phyloP scores from a whole-genome alignment of 2,113 vertebrate species.

The Sebastes fasciatus region DNA sequence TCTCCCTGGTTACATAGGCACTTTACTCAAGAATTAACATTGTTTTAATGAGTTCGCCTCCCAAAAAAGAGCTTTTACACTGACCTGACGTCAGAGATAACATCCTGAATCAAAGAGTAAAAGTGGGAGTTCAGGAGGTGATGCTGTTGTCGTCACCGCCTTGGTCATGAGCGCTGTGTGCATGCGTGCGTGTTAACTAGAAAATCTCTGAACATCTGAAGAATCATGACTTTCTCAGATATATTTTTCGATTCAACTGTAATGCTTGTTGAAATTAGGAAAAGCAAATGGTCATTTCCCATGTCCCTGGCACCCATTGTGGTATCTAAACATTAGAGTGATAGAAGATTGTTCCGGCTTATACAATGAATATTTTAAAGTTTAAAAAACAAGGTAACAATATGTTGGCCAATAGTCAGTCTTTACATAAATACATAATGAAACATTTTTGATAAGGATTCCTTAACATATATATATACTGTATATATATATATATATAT shows the following conservation, averaged over 20 bases:
- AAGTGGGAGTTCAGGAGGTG: slow-evolving; percentile 44
- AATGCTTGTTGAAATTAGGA: not conserved
- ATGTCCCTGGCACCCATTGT: not conserved
- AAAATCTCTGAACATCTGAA: slow-evolving; percentile 12
- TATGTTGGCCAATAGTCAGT: not conserved
- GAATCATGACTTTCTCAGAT: not conserved
- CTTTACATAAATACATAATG: not conserved
- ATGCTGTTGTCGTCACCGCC: slow-evolving; percentile 48
- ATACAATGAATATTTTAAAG: not conserved
- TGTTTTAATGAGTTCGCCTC: slow-evolving; percentile 61
- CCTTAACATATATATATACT: too few relatives aligned
- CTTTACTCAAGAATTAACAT: slow-evolving; percentile 72
- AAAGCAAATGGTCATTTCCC: not conserved
- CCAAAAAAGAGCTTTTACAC: slow-evolving; percentile 60
- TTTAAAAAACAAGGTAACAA: not conserved
- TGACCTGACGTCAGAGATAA: slow-evolving; percentile 75
- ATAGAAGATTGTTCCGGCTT: not conserved
- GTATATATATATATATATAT: too few relatives aligned
- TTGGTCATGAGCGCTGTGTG: slow-evolving; percentile 13
- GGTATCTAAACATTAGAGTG: not conserved
- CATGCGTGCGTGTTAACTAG: not conserved
- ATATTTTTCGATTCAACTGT: not conserved
- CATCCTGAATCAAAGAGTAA: slow-evolving; percentile 56
- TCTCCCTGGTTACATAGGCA: slow-evolving; percentile 66
- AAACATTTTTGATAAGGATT: not conserved